phyloP scores from a whole-genome alignment of 2,113 vertebrate species.

The Seriola rivoliana region DNA sequence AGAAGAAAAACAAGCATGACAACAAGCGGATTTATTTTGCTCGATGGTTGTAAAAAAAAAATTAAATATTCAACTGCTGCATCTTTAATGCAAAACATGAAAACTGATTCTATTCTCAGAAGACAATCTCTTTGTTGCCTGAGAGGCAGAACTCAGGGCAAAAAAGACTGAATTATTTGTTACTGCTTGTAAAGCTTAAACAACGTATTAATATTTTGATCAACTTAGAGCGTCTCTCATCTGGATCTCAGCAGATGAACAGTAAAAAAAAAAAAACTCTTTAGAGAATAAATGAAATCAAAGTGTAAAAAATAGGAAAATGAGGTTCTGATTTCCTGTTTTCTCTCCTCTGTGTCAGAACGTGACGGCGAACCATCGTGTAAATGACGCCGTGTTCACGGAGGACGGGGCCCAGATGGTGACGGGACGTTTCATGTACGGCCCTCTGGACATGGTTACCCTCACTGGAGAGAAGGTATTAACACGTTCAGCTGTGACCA shows the following conservation, averaged over 20 bases:
- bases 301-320: background rate
- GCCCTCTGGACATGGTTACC: slow-evolving; percentile 98
- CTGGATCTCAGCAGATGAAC: background rate
- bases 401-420: slow-evolving; percentile 93
- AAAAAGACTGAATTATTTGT: no score
- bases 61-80: no score
- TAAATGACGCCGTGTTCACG: slow-evolving; percentile 91
- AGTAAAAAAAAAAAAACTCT: no score
- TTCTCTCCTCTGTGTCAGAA: slow-evolving; percentile 84
- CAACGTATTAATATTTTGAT: no score
- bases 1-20: no score
- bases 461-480: slow-evolving; percentile 96
- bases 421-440: slow-evolving; percentile 96
- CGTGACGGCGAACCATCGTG: slow-evolving; percentile 95
- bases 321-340: slow-evolving; percentile 17
- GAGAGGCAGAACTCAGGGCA: no score
- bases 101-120: no score
- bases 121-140: no score
- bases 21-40: no score
- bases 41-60: no score
- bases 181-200: no score
- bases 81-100: no score
- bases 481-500: background rate
- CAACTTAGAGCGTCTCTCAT: background rate
- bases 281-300: background rate